phyloP scores from a whole-genome alignment of 1,140 invertebrate species.

The Listronotus oregonensis region DNA sequence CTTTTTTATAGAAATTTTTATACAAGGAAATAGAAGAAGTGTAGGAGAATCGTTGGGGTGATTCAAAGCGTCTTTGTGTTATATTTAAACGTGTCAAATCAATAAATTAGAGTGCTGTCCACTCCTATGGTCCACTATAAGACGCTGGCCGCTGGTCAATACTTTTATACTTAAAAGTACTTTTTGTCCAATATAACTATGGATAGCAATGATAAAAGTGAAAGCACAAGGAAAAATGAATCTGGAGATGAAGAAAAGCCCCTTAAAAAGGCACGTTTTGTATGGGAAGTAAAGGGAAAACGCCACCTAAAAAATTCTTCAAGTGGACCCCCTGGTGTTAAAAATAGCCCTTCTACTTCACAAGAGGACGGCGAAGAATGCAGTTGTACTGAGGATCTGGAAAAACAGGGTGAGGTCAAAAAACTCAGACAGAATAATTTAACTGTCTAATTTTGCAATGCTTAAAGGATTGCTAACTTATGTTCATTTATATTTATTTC shows the following conservation, averaged over 20 bases:
- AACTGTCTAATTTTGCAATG: no score
- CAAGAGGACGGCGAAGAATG: background rate
- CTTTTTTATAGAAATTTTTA: background rate
- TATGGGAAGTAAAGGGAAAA: constrained; percentile 69
- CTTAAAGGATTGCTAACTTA: no score
- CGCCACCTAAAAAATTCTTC: constrained; percentile 60
- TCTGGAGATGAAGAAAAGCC: constrained; percentile 58
- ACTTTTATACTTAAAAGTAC: background rate
- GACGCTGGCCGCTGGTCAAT: constrained; percentile 31
- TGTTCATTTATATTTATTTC: no score
- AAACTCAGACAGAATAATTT: no score
- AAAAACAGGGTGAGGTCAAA: constrained; percentile 1
- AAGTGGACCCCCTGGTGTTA: background rate
- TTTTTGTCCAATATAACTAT: constrained; percentile 11
- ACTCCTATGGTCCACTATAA: constrained; percentile 26
- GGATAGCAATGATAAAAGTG: constrained; percentile 28
- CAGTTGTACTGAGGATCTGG: constrained; percentile 33
- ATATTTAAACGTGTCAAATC: constrained; percentile 24
- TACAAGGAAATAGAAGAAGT: background rate
- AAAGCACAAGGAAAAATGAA: constrained; percentile 26
- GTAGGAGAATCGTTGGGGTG: background rate
- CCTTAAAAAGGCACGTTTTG: constrained; percentile 66
- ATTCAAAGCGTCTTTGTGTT: constrained; percentile 11
- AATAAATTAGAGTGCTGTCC: constrained; percentile 28
- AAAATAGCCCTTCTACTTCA: background rate